Evolutionary conservation across 2,113 vertebrate species (phyloP).

Genomic region (Corythaeola cristata): DNA sequence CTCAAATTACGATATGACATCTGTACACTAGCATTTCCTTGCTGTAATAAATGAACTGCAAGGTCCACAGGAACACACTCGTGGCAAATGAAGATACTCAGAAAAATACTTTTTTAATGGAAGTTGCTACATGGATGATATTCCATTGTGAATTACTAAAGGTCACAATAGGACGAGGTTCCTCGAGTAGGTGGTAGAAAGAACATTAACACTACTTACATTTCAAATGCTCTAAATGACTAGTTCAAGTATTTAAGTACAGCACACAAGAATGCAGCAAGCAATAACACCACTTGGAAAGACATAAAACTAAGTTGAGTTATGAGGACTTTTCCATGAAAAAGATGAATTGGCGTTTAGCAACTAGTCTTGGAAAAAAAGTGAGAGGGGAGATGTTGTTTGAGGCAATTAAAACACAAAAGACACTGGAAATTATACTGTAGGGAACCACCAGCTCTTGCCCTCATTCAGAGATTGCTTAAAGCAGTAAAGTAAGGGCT

Average conservation of each 20-base stretch:
- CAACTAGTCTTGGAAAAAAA: neutral
- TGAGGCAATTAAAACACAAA: neutral
- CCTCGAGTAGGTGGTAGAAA: neutral
- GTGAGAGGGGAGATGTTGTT: neutral
- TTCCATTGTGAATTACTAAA: neutral
- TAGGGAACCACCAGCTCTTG: neutral
- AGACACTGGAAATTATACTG: neutral
- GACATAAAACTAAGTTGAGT: neutral
- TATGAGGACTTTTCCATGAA: neutral
- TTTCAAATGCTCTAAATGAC: neutral
- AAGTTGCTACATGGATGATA: neutral
- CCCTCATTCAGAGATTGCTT: neutral
- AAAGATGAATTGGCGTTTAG: neutral
- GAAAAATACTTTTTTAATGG: neutral
- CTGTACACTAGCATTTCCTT: neutral
- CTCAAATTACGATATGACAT: neutral
- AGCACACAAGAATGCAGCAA: neutral
- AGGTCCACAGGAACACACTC: neutral
- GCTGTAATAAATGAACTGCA: neutral
- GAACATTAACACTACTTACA: neutral
- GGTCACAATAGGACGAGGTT: neutral
- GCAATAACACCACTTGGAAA: neutral
- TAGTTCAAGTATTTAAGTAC: neutral
- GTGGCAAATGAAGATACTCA: neutral
- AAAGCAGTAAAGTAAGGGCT: neutral